Evolutionary conservation across 1,140 invertebrate genomes (phyloP).

Genomic region (Tetragonula clypearis): DNA sequence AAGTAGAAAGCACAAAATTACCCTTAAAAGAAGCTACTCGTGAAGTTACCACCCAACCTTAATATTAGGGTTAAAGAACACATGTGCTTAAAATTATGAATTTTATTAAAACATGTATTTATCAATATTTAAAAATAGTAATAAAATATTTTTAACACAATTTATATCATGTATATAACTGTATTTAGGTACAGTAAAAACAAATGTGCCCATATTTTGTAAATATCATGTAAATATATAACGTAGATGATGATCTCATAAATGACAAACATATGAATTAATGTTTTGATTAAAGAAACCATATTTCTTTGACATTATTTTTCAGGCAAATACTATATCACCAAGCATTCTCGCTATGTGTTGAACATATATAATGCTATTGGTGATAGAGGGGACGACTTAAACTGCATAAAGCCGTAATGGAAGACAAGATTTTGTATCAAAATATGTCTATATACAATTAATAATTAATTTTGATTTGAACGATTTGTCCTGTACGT

Average conservation of each 20-base stretch:
- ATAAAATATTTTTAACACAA: slow-evolving; percentile 77
- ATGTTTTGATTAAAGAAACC: slow-evolving; percentile 33
- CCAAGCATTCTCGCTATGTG: slow-evolving; percentile 52
- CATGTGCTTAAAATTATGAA: slow-evolving; percentile 45
- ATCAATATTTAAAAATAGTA: slow-evolving; percentile 77
- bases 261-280: slow-evolving; percentile 48
- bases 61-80: slow-evolving; percentile 33
- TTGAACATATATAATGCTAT: slow-evolving; percentile 34
- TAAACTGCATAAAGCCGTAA: slow-evolving; percentile 43
- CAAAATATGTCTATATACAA: slow-evolving; percentile 45
- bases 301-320: slow-evolving; percentile 30
- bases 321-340: slow-evolving; percentile 53
- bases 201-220: slow-evolving; percentile 65
- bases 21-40: not conserved
- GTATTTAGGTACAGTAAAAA: slow-evolving; percentile 63
- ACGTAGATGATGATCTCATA: slow-evolving; percentile 41
- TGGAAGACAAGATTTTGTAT: slow-evolving; percentile 61
- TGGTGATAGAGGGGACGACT: not conserved
- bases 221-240: slow-evolving; percentile 51
- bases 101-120: slow-evolving; percentile 74
- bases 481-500: not conserved
- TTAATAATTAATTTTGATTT: slow-evolving; percentile 57
- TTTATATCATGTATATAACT: slow-evolving; percentile 72
- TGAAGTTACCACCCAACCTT: slow-evolving; percentile 31
- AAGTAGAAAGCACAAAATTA: slow-evolving; percentile 51